Percentiles rank a stretch among this genome's conserved stretches.
phyloP scores from a whole-genome alignment of 1,140 invertebrate species.

The Hestina assimilis region DNA sequence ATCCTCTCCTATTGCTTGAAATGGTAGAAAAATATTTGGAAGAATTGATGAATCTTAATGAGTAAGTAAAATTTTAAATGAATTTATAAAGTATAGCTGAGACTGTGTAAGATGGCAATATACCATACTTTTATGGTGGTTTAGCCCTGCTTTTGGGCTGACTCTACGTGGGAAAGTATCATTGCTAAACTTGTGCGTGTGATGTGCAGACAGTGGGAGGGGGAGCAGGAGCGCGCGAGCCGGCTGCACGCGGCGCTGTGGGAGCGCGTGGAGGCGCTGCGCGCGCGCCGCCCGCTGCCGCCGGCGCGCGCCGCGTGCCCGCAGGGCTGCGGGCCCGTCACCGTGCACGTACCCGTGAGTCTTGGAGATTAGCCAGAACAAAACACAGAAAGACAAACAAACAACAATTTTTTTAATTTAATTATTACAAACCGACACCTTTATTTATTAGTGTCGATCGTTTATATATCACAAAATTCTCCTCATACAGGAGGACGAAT shows the following conservation, averaged over 20 bases:
- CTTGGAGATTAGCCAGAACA: no score
- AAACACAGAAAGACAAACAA: neutral
- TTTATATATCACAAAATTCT: neutral
- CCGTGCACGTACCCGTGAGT: slow-evolving; percentile 38
- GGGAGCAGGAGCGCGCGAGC: slow-evolving; percentile 31
- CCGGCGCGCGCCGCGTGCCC: slow-evolving; percentile 35
- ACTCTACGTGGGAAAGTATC: neutral
- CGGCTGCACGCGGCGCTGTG: slow-evolving; percentile 42
- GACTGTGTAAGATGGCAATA: neutral
- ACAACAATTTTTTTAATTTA: neutral
- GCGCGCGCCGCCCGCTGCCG: slow-evolving; percentile 40
- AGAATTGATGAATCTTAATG: slow-evolving; percentile 33
- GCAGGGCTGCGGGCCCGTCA: slow-evolving; percentile 37
- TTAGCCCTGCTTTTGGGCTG: no score
- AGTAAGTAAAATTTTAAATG: slow-evolving; percentile 32
- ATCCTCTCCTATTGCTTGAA: slow-evolving; percentile 2
- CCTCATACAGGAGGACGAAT: slow-evolving; percentile 43
- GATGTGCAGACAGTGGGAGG: slow-evolving; percentile 40
- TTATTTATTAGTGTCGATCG: neutral
- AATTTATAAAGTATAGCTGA: neutral
- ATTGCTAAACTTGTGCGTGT: neutral
- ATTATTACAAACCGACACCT: neutral
- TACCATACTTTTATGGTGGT: no score
- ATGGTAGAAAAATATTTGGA: slow-evolving; percentile 39
- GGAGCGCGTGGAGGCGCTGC: slow-evolving; percentile 37